These are phyloP conservation scores for Rhinatrema bivittatum DNA, from an alignment of 2,797 vertebrate species.

Conservation along the genomic window DNA sequence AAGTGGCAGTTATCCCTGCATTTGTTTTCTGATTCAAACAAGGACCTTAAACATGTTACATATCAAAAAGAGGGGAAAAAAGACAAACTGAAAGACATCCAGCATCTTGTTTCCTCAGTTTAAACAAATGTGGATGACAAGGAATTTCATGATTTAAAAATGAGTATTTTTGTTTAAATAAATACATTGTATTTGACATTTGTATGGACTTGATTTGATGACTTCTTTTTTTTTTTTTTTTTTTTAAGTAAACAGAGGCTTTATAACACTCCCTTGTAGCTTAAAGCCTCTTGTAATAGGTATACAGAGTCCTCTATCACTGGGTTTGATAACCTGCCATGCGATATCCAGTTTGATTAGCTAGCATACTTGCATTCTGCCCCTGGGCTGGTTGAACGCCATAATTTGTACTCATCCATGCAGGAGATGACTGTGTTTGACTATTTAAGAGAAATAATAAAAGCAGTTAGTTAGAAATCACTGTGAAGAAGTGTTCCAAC, in stretches of 20 bases:
- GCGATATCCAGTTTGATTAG: slow-evolving; percentile 80
- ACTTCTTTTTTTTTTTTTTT: no score
- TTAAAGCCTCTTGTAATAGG: slow-evolving; percentile 38
- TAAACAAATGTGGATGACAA: slow-evolving; percentile 41
- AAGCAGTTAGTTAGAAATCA: slow-evolving; percentile 5
- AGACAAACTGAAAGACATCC: slow-evolving; percentile 59
- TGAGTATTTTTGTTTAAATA: slow-evolving; percentile 48
- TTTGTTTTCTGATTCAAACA: slow-evolving; percentile 54
- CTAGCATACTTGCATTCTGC: slow-evolving; percentile 81
- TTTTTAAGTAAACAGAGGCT: slow-evolving; percentile 51
- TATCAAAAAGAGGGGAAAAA: slow-evolving; percentile 49
- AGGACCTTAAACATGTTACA: slow-evolving; percentile 48
- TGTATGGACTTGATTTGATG: slow-evolving; percentile 49
- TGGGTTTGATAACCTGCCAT: slow-evolving; percentile 84
- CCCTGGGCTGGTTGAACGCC: slow-evolving; percentile 74
- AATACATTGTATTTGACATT: slow-evolving; percentile 59
- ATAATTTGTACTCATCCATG: slow-evolving; percentile 79
- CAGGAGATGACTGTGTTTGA: slow-evolving; percentile 75
- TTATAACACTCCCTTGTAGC: slow-evolving; percentile 38
- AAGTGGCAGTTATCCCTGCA: slow-evolving; percentile 83
- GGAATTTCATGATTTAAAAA: slow-evolving; percentile 59
- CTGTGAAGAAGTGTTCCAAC: neutral
- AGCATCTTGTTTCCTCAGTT: slow-evolving; percentile 44
- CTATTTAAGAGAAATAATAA: slow-evolving; percentile 14
- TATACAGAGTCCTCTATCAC: slow-evolving; percentile 59